A percentile compares a stretch with the other conserved stretches of the same genome.
phyloP scores from a whole-genome alignment of 2,888 invertebrate genomes.

The Ophonus ardosiacus region DNA sequence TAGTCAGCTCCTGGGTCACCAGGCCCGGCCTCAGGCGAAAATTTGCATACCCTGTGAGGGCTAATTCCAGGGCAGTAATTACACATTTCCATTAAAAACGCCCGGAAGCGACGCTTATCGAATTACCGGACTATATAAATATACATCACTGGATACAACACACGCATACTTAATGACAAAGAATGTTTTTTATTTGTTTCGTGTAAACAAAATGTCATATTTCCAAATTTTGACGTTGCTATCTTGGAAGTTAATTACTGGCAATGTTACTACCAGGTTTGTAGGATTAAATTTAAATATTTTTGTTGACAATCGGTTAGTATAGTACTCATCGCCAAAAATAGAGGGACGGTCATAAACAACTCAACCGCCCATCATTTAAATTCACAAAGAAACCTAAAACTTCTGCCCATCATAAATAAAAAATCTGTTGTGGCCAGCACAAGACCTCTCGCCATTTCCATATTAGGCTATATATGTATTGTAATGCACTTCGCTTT shows the following conservation, averaged over 20 bases:
- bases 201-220: constrained; percentile 11
- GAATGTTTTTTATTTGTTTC: neutral
- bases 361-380: too few species aligned
- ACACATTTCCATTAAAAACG: constrained; percentile 50
- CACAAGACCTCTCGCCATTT: too few species aligned
- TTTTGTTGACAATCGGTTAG: too few species aligned
- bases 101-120: constrained; percentile 26
- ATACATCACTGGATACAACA: constrained; percentile 31
- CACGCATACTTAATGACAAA: neutral
- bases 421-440: too few species aligned
- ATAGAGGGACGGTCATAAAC: too few species aligned
- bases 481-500: too few species aligned
- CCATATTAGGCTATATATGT: too few species aligned
- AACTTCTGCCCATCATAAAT: too few species aligned
- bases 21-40: neutral
- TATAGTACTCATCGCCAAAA: too few species aligned
- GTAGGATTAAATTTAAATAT: neutral
- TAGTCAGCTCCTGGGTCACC: neutral
- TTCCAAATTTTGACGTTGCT: constrained; percentile 1
- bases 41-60: constrained; percentile 33
- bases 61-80: constrained; percentile 38
- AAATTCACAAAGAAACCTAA: too few species aligned
- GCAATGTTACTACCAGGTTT: neutral
- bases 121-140: constrained; percentile 35
- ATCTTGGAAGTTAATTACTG: constrained; percentile 20